Evolutionary conservation across 2,113 vertebrate genomes (phyloP), one percentile per base, ranked within the genome.

Genomic region (Oryzias melastigma): DNA sequence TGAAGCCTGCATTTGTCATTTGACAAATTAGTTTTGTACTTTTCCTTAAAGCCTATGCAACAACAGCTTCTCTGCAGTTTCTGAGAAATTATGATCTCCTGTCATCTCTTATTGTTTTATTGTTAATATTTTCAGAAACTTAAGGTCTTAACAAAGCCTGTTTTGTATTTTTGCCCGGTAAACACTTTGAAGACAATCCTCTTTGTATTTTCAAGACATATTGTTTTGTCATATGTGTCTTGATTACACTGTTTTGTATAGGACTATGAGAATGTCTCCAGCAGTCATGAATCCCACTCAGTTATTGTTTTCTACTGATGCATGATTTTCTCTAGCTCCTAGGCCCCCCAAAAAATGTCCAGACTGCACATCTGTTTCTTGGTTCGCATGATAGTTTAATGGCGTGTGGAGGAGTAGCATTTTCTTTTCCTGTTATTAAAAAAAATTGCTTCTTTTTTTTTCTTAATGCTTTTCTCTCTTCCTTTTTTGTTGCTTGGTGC

Each of bases 321-420:
- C 17, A 10, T 65, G 48, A 42, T 10, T 73, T 65, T 5, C 29
- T 45, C 35, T 58, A 60, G 49, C 48, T 65, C 50, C n/a, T 7
- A 54, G 50, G 43, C 58, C 62, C 16, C 41, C 27, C 10, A 35
- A 56, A 50, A 47, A 46, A 61, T 45, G 20, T 73, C 42, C 65
- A 68, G 67, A 24, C 63, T 18, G 7, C 27, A 58, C 78, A 80
- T 82, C 73, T 83, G 75, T 74, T 71, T 76, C 29, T 65, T 7
- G 5, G 56, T 73, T 63, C 18, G 58, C 25, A 52, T 61, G 74
- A 74, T 70, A 52, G 44, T 66, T 81, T 73, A 71, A 84, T 66
- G 41, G 40, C 40, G 62, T 24, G 40, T 71, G 43, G 53, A 67
- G 41, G 35, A 63, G 47, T 49, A 25, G 6, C 42, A 13, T 51